phyloP scores from a whole-genome alignment of 2,113 vertebrate genomes.

The Cercopithecus mona region DNA sequence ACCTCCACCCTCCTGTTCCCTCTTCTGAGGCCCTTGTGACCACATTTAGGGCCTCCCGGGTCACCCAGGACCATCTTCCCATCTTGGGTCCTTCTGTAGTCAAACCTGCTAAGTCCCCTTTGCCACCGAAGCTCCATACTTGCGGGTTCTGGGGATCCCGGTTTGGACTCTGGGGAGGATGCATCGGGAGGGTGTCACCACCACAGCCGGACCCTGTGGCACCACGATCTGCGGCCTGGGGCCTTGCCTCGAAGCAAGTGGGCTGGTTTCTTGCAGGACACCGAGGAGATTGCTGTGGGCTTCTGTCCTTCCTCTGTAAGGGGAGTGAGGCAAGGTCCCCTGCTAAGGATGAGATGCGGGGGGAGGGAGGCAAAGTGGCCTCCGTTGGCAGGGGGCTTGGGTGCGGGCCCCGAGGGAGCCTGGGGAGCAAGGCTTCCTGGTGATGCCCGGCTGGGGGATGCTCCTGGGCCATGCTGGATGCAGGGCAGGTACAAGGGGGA shows the following conservation, averaged over 20 bases:
- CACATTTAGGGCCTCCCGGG: background rate
- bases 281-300: too few relatives aligned
- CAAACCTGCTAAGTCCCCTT: background rate
- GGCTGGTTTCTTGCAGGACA: background rate
- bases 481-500: too few relatives aligned
- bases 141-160: background rate
- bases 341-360: rapidly evolving
- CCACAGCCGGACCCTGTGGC: background rate
- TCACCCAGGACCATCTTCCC: too few relatives aligned
- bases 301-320: background rate
- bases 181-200: background rate
- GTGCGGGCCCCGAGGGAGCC: rapidly evolving
- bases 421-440: background rate
- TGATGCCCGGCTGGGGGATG: background rate
- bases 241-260: background rate
- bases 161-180: background rate
- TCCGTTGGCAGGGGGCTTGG: background rate
- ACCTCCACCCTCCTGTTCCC: too few relatives aligned
- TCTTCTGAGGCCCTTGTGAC: background rate
- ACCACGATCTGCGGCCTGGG: background rate
- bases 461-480: rapidly evolving
- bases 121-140: background rate
- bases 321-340: rapidly evolving
- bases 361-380: background rate
- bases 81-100: background rate